phyloP scores from a whole-genome alignment of 2,797 vertebrate genomes.

The Cynopterus sphinx region DNA sequence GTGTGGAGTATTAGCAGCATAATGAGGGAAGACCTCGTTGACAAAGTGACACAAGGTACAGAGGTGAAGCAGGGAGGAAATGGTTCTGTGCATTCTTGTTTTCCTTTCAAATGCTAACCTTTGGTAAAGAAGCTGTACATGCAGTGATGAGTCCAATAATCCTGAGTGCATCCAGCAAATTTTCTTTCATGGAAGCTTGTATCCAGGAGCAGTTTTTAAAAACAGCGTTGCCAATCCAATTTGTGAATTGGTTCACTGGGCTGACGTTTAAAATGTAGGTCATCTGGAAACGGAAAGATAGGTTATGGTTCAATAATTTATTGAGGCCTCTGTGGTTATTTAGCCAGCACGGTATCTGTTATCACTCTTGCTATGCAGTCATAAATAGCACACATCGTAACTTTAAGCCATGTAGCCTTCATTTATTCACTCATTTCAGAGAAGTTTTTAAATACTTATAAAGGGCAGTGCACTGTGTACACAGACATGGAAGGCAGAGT shows the following conservation, averaged over 20 bases:
- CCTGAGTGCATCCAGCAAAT: background rate
- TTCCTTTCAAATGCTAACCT: background rate
- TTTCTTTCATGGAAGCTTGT: background rate
- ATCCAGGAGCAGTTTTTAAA: background rate
- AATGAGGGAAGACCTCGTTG: background rate
- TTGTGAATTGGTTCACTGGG: constrained; percentile 40
- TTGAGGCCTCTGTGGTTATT: background rate
- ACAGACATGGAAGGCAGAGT: background rate
- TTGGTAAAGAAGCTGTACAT: background rate
- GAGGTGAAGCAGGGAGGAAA: background rate
- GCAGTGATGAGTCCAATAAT: background rate
- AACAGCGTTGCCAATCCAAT: background rate
- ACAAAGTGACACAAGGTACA: background rate
- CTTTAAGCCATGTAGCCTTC: background rate
- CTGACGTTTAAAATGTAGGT: constrained; percentile 49
- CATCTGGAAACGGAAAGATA: background rate
- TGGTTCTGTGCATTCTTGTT: background rate
- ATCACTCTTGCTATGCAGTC: background rate
- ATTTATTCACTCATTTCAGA: background rate
- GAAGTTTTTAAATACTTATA: background rate
- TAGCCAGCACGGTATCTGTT: background rate
- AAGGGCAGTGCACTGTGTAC: background rate
- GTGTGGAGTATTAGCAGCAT: background rate
- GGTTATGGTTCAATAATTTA: constrained; percentile 23
- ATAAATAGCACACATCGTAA: rapidly evolving